Conservation (phyloP, 2,888 invertebrate species). For the Acholoe squamosa region DNA sequence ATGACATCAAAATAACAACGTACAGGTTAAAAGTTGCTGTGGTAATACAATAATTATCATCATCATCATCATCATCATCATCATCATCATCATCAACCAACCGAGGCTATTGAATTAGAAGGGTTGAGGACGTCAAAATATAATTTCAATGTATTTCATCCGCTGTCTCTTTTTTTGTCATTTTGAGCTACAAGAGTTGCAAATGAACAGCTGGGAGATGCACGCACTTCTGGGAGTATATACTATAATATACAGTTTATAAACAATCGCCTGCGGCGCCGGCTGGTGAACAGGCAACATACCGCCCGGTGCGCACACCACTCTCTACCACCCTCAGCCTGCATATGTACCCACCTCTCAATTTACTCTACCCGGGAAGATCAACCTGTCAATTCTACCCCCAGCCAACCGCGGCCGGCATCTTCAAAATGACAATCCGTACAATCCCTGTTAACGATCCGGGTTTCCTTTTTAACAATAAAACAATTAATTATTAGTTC, state of each 20-base stretch:
- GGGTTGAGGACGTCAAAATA: conserved; percentile 36
- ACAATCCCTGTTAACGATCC: no score
- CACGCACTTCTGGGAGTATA: neutral
- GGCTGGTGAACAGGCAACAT: conserved; percentile 1
- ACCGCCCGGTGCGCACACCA: no score
- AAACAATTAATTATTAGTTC: no score
- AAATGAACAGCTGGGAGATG: conserved; percentile 45
- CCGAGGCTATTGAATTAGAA: neutral
- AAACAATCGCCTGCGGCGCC: neutral
- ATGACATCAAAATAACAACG: conserved; percentile 56
- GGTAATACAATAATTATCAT: conserved; percentile 11
- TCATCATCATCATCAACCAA: conserved; percentile 39
- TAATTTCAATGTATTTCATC: conserved; percentile 38
- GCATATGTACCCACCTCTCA: neutral
- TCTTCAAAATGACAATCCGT: no score
- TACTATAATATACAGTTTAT: neutral
- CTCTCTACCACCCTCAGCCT: neutral
- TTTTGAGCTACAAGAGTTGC: conserved; percentile 20
- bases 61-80: no score
- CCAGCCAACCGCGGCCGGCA: neutral
- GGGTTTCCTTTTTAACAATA: no score
- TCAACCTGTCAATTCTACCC: no score
- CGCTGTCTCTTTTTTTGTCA: neutral
- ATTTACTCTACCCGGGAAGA: no score
- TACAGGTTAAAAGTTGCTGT: conserved; percentile 28